phyloP scores from a whole-genome alignment of 2,888 invertebrate species.

The Parasteatoda lunata region DNA sequence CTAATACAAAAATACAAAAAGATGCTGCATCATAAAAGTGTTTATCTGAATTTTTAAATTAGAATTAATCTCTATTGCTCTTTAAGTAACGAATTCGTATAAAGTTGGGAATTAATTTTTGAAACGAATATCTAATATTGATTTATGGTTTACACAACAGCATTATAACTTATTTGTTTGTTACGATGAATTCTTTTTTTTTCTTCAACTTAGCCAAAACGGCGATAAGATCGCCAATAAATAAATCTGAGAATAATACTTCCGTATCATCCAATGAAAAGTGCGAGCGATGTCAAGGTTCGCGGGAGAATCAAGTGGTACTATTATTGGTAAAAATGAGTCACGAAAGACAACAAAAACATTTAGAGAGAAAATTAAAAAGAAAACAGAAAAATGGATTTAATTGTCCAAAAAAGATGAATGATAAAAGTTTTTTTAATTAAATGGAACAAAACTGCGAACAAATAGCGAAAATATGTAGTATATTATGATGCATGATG shows the following conservation, averaged over 20 bases:
- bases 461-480: neutral
- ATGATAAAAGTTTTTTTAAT: neutral
- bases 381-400: neutral
- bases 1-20: no score
- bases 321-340: constrained; percentile 48
- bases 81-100: no score
- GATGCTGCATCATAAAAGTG: no score
- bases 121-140: no score
- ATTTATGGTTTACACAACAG: no score
- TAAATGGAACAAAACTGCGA: neutral
- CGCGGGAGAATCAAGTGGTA: constrained; percentile 59
- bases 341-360: constrained; percentile 35
- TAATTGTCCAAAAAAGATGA: neutral
- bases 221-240: constrained; percentile 5
- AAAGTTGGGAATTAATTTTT: no score
- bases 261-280: constrained; percentile 26
- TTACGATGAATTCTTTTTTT: no score
- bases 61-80: no score
- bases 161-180: no score
- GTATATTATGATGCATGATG: neutral
- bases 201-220: neutral
- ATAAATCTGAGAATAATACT: neutral
- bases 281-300: constrained; percentile 38
- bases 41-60: no score
- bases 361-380: neutral